phyloP scores from a whole-genome alignment of 64 coral and sea anemone species.

The Acropora tenuis region DNA sequence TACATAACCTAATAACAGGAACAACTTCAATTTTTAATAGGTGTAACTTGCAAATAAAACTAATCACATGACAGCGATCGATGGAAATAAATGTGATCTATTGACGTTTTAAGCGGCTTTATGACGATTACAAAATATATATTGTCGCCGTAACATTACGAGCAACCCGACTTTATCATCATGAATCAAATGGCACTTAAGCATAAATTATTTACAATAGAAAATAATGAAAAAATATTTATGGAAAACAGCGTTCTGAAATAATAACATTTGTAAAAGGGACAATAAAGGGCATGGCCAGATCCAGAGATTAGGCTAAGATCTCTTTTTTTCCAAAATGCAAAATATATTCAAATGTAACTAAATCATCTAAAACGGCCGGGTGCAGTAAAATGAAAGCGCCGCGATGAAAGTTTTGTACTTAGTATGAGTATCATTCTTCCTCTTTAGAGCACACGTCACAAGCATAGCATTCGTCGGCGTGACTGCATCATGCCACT shows the following conservation, averaged over 20 bases:
- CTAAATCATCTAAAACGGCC: background rate
- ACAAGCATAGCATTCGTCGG: background rate
- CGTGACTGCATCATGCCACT: background rate
- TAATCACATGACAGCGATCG: background rate
- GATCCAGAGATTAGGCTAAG: background rate
- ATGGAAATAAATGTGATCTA: background rate
- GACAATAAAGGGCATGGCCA: background rate
- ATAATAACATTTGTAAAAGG: background rate
- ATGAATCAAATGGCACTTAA: too few relatives aligned
- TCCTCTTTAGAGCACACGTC: background rate
- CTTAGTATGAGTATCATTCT: background rate
- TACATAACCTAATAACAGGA: background rate
- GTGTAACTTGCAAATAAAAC: background rate
- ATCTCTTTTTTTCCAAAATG: background rate
- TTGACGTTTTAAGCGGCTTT: background rate
- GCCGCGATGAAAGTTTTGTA: background rate
- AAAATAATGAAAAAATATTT: background rate
- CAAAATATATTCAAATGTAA: background rate
- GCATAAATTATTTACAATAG: background rate
- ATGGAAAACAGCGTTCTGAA: background rate
- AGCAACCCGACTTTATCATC: background rate
- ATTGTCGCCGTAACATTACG: background rate
- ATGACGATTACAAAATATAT: background rate
- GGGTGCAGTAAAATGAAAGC: background rate
- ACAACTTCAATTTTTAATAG: background rate